phyloP scores from a whole-genome alignment of 1,140 invertebrate species.

The Halesus radiatus region DNA sequence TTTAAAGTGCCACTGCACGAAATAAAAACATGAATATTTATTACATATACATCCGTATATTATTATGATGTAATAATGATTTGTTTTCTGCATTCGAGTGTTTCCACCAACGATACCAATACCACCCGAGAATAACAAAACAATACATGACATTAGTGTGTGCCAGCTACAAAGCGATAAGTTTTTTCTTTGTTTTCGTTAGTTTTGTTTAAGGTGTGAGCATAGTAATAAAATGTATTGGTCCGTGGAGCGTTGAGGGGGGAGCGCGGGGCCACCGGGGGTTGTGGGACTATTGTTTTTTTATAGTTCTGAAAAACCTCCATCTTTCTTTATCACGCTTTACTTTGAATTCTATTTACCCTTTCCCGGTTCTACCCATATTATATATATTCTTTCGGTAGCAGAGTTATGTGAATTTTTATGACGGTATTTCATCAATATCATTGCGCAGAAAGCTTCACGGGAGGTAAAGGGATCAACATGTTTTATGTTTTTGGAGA shows the following conservation, averaged over 20 bases:
- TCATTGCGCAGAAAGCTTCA: constrained; percentile 17
- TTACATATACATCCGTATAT: too few relatives aligned
- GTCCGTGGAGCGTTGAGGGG: neutral
- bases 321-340: constrained; percentile 40
- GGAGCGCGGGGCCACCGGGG: neutral
- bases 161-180: neutral
- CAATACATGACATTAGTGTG: neutral
- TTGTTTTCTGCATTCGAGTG: too few relatives aligned
- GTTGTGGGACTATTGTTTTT: constrained; percentile 25
- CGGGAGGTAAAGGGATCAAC: constrained; percentile 25
- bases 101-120: too few relatives aligned
- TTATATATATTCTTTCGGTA: neutral
- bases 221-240: constrained; percentile 53
- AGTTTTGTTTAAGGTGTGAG: constrained; percentile 46
- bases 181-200: constrained; percentile 32
- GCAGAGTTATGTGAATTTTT: constrained; percentile 28
- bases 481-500: constrained; percentile 22
- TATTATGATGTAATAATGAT: too few relatives aligned
- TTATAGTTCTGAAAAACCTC: constrained; percentile 31
- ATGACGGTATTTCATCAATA: constrained; percentile 29
- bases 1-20: too few relatives aligned
- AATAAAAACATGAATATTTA: too few relatives aligned
- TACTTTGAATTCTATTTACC: constrained; percentile 45
- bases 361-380: neutral
- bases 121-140: too few relatives aligned